phyloP scores from a whole-genome alignment of 2,888 invertebrate genomes.

The Ptychoptera contaminata region DNA sequence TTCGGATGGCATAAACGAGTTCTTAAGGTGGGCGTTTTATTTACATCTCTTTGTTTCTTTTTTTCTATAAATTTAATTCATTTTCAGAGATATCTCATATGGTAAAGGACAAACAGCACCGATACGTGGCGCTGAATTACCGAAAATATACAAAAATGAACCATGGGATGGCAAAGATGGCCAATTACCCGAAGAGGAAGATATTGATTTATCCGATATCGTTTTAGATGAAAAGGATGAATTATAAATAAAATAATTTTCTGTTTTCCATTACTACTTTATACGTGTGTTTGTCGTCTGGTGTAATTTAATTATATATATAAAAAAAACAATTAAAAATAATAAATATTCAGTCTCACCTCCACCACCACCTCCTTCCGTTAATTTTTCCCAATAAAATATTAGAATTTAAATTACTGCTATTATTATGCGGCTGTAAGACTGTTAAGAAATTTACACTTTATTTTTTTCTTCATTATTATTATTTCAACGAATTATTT shows the following conservation, averaged over 20 bases:
- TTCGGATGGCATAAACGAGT: slow-evolving; percentile 87
- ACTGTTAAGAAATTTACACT: too few relatives aligned
- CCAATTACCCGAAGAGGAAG: slow-evolving; percentile 69
- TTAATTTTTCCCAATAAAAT: too few relatives aligned
- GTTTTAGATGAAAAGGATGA: slow-evolving; percentile 70
- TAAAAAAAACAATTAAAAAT: too few relatives aligned
- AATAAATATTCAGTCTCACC: too few relatives aligned
- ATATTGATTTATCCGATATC: slow-evolving; percentile 82
- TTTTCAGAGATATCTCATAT: slow-evolving; percentile 62
- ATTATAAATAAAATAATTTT: slow-evolving; percentile 37
- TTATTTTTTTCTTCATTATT: too few relatives aligned
- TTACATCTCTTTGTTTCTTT: too few relatives aligned
- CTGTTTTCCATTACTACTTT: slow-evolving; percentile 6
- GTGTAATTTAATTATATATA: too few relatives aligned
- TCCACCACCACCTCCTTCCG: too few relatives aligned
- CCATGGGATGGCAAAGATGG: slow-evolving; percentile 96
- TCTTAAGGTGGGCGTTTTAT: slow-evolving; percentile 49
- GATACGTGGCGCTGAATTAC: slow-evolving; percentile 66
- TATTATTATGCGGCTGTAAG: too few relatives aligned
- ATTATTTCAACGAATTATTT: too few relatives aligned
- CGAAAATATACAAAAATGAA: slow-evolving; percentile 46
- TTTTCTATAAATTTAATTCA: too few relatives aligned
- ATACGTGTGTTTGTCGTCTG: slow-evolving; percentile 3
- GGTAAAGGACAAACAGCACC: slow-evolving; percentile 87
- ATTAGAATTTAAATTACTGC: too few relatives aligned